These are phyloP conservation scores for Todiramphus chloris DNA, from an alignment of 2,113 vertebrate genomes.

Conservation along the genomic window DNA sequence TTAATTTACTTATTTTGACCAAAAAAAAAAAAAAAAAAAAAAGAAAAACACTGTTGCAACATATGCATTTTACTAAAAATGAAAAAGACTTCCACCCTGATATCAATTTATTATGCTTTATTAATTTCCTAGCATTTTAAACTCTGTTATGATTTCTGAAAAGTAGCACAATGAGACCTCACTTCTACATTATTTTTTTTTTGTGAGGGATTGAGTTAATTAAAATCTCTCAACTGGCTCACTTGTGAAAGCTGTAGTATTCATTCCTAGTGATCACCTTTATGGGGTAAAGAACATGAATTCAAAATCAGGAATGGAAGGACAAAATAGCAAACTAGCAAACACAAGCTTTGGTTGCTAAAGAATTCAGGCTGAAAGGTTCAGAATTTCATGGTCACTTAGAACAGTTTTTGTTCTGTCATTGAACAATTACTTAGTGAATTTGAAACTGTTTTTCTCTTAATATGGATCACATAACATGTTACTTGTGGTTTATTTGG, in stretches of 20 bases:
- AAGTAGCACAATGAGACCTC: neutral
- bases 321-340: neutral
- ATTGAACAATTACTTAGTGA: neutral
- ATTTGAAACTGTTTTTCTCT: neutral
- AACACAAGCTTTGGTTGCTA: neutral
- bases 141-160: neutral
- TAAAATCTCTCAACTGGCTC: neutral
- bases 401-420: neutral
- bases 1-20: neutral
- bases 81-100: neutral
- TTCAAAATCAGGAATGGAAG: neutral
- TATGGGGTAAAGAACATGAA: neutral
- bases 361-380: neutral
- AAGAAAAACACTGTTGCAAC: neutral
- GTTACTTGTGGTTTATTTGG: neutral
- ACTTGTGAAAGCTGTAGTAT: neutral
- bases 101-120: neutral
- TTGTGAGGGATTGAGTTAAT: neutral
- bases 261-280: neutral
- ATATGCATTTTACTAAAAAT: neutral
- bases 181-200: neutral
- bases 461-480: neutral
- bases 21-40: neutral
- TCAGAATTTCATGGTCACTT: slow-evolving; percentile 3
- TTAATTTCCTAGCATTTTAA: neutral